These are phyloP conservation scores for Aphelenchoides besseyi DNA, from an alignment of 1,140 invertebrate species.

Conservation along the genomic window DNA sequence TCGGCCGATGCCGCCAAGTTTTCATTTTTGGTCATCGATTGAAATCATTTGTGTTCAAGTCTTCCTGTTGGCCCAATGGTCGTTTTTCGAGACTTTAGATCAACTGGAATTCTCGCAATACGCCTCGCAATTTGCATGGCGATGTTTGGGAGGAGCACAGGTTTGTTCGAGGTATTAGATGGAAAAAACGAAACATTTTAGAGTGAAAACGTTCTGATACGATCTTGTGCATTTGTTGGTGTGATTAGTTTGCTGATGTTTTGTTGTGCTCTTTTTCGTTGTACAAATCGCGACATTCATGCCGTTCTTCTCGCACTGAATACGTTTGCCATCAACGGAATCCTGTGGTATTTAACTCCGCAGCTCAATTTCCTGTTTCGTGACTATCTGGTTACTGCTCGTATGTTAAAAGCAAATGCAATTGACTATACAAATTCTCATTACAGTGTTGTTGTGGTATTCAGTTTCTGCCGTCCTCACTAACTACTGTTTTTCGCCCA, in stretches of 20 bases:
- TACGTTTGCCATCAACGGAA: not conserved
- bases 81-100: conserved; percentile 24
- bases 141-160: conserved; percentile 23
- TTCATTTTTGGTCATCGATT: conserved; percentile 27
- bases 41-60: conserved; percentile 25
- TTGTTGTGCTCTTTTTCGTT: not conserved
- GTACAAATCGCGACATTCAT: conserved; percentile 10
- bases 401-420: not conserved
- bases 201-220: conserved; percentile 14
- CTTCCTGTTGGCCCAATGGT: conserved; percentile 27
- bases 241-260: not conserved
- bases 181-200: not conserved
- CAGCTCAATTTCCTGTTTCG: conserved; percentile 18
- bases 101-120: conserved; percentile 21
- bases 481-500: not conserved
- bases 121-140: conserved; percentile 26
- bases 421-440: not conserved
- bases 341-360: conserved; percentile 15
- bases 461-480: conserved; percentile 12
- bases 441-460: conserved; percentile 1
- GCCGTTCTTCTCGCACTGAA: conserved; percentile 4
- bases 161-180: not conserved
- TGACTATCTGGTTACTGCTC: not conserved
- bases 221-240: conserved; percentile 7
- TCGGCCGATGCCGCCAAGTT: not conserved